Conservation (phyloP, 2,888 invertebrate species). For the Philhelius pedissequus region DNA sequence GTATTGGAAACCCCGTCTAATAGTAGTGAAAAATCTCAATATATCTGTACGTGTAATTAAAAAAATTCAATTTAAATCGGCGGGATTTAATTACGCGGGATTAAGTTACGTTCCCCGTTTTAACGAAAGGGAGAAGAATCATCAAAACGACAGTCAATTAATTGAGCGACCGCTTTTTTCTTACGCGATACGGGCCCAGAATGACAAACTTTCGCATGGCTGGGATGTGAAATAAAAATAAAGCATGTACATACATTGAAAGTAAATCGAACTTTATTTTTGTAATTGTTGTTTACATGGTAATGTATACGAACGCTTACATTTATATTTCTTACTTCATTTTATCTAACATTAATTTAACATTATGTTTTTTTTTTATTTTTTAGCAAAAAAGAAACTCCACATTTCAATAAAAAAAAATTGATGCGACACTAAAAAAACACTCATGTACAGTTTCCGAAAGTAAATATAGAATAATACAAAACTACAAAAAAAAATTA, state of each 20-base stretch:
- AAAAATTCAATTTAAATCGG: no score
- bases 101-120: no score
- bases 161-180: no score
- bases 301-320: slow-evolving; percentile 49
- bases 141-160: no score
- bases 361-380: slow-evolving; percentile 22
- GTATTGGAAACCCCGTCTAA: no score
- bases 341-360: slow-evolving; percentile 58
- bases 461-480: background rate
- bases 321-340: slow-evolving; percentile 41
- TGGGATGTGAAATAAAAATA: background rate
- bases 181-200: no score
- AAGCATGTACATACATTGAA: background rate
- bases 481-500: background rate
- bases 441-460: slow-evolving; percentile 37
- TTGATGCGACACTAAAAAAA: slow-evolving; percentile 24
- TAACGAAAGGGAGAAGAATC: no score
- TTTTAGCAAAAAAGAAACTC: slow-evolving; percentile 10
- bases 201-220: no score
- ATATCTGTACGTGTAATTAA: no score
- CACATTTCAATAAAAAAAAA: background rate
- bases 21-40: no score
- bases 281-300: slow-evolving; percentile 42
- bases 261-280: slow-evolving; percentile 51
- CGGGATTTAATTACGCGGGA: no score